Evolutionary conservation across 2,888 invertebrate genomes (phyloP), one percentile per base, ranked within the genome.

Genomic region (Pelosia muscerda): DNA sequence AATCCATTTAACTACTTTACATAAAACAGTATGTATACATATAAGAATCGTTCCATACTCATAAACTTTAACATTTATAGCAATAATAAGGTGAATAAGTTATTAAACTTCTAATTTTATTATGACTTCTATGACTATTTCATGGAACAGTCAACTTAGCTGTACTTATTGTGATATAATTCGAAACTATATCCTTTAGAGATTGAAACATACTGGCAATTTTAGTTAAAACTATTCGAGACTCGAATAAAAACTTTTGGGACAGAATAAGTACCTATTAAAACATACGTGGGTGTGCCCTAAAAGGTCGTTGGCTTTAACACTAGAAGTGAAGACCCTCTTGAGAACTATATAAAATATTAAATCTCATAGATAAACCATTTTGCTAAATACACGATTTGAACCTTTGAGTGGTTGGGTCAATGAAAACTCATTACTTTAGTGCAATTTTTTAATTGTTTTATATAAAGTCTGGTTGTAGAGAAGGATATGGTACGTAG

Each of bases 271-370:
- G 38, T 60, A 65, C 59, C 31, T 19, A 49, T 19, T 49, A 49
- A 65, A 65, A 65, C 59, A 54, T 34, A 34, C 34, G 6, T 54
- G 34, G 6, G n/a, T 31, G 23, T 22, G 11, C 15, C 28, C 54
- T 59, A 19, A 15, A 19, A 60, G 74, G 77, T 69, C 69, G 67
- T 61, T 65, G 63, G 42, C 57, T 65, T 56, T 34, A n/a, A 63
- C 57, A 55, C 38, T 23, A 65, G 8, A 10, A 34, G 23, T 15
- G 34, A 25, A 53, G 58, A 65, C 75, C 68, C 77, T 68, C 74
- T 5, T 42, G 76, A 67, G 72, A 58, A 67, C 74, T 68, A n/a
- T 6, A 74, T 66, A 25, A 26, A 59, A 75, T 60, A 58, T 61
- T 63, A 61, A 42, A 22, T 22, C 38, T 10, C 11, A 25, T 15